These are phyloP conservation scores for Pterocles gutturalis DNA, from an alignment of 2,113 vertebrate species.

Conservation along the genomic window DNA sequence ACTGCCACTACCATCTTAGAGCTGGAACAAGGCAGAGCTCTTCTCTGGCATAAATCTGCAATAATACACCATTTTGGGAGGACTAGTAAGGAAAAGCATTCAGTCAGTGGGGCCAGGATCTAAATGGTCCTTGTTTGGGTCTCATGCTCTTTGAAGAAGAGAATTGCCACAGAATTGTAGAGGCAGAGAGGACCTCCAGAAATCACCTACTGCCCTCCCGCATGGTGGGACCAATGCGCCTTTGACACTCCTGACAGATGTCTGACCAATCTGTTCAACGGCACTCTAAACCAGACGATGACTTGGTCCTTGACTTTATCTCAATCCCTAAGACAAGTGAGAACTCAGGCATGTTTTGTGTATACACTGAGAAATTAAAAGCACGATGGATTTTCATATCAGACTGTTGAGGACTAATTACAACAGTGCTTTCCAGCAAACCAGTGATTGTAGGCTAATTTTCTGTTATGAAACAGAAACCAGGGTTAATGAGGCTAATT, in stretches of 20 bases:
- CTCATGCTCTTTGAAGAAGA: neutral
- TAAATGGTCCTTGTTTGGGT: neutral
- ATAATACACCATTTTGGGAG: neutral
- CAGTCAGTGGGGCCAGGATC: neutral
- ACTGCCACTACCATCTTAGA: neutral
- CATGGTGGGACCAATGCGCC: fast-evolving
- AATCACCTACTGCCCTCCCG: neutral
- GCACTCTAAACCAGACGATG: neutral
- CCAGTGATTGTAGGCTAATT: conserved; percentile 82
- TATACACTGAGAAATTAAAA: conserved; percentile 68
- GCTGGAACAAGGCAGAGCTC: neutral
- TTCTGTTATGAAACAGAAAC: conserved; percentile 82
- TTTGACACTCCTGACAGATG: neutral
- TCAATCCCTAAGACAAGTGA: conserved; percentile 35
- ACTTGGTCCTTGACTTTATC: conserved; percentile 59
- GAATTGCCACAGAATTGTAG: neutral
- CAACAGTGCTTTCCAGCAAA: conserved; percentile 76
- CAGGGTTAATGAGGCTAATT: conserved; percentile 86
- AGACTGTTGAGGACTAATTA: conserved; percentile 80
- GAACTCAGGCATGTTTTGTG: conserved; percentile 69
- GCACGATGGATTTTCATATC: conserved; percentile 71
- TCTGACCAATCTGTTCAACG: neutral
- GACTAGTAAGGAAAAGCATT: neutral
- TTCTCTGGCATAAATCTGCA: neutral
- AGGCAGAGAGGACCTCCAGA: neutral